Evolutionary conservation across 2,888 invertebrate species (phyloP).

Genomic region (Tanytarsus gracilentus): DNA sequence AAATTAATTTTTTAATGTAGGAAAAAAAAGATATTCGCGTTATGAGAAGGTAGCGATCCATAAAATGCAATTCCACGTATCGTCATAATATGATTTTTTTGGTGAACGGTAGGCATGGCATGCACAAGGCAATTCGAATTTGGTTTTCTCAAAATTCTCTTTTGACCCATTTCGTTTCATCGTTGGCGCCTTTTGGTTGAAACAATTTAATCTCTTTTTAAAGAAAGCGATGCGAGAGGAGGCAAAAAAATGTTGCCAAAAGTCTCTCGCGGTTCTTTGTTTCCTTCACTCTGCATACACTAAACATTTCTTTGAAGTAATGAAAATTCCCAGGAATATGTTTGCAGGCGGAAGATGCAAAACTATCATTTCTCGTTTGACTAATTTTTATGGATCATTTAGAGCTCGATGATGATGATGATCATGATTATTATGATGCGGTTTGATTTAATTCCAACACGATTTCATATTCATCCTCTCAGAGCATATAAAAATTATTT

Average conservation of each 20-base stretch:
- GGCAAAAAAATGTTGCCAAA: constrained; percentile 1
- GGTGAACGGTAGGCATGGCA: too few relatives aligned
- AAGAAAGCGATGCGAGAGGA: too few relatives aligned
- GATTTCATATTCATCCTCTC: background rate
- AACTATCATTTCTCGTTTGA: background rate
- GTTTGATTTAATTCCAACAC: too few relatives aligned
- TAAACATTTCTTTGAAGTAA: too few relatives aligned
- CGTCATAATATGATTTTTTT: too few relatives aligned
- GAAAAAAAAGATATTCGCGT: background rate
- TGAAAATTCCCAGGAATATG: constrained; percentile 9
- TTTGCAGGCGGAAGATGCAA: background rate
- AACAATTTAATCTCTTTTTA: constrained; percentile 24
- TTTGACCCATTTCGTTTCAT: constrained; percentile 19
- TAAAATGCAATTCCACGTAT: too few relatives aligned
- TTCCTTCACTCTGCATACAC: too few relatives aligned
- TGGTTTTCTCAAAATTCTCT: constrained; percentile 19
- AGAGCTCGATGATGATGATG: background rate
- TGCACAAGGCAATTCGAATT: too few relatives aligned
- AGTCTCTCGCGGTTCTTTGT: too few relatives aligned
- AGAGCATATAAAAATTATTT: background rate
- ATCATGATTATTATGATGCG: background rate
- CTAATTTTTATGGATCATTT: constrained; percentile 1
- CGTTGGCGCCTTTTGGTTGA: constrained; percentile 18
- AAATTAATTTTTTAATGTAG: too few relatives aligned
- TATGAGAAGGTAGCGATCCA: too few relatives aligned